Evolutionary conservation across 1,140 invertebrate genomes (phyloP), one percentile per base, ranked within the genome.

Genomic region (Drosophila sp.): DNA sequence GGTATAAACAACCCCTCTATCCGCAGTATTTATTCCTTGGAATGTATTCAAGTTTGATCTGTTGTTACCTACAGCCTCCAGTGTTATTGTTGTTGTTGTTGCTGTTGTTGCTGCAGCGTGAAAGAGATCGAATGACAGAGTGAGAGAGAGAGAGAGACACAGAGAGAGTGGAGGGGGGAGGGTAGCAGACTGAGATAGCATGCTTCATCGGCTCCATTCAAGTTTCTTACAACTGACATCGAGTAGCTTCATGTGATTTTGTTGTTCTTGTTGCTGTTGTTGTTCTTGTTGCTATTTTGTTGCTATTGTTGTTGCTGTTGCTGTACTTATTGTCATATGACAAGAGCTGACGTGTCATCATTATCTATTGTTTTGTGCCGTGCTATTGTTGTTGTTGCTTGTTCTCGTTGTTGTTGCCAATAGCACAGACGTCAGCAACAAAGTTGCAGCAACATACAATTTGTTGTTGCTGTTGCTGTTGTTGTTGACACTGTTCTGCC

Each of bases 311-410:
- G 13, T 32, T 71, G 57, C 32, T 77, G 34, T 54, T 76, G 45
- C 59, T 58, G 43, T 78, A 29, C 70, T 71, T 73, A 79, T 87
- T 87, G 82, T 87, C 72, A 70, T 64, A 78, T 61, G 72, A 87
- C 82, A 87, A 86, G 70, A 82, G 71, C 78, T 87, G 82, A 87
- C 78, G 76, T 73, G 78, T 79, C 82, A 87, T 87, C 78, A 87
- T 87, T 87, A 87, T 82, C 69, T 59, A 79, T 87, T 81, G 82
- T 84, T 62, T 78, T 66, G 64, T 25, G 41, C 11, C 18, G 36
- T 41, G n/a, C 48, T 69, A 4, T 21, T 78, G 62, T 51, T 65
- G 57, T 32, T 56, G 21, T 50, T 45, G 48, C n/a, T 29, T 71
- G 54, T 21, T 58, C 45, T 4, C 59, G 57, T 11, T 62, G 50